Evolutionary conservation across 37 sponge, comb jelly and placozoan species (phyloP).

Genomic region (Axinella damicornis): DNA sequence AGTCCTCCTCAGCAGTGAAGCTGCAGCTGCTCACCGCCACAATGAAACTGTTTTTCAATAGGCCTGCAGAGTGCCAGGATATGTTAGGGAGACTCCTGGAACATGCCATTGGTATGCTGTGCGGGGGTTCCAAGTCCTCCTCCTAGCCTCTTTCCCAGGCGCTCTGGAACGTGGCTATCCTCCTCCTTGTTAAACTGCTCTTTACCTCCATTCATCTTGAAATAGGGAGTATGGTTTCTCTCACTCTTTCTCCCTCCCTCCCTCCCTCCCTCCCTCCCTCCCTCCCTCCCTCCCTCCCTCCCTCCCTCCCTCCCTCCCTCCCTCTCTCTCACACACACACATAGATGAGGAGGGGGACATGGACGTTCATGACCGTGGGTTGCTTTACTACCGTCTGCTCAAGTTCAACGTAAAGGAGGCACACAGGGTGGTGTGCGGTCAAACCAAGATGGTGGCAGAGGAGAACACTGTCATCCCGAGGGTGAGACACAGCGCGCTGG

Average conservation of each 20-base stretch:
- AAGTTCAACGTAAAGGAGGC: constrained; percentile 80
- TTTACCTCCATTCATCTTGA: no score
- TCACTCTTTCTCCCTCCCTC: no score
- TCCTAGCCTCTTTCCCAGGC: no score
- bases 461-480: constrained; percentile 72
- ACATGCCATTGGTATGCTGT: constrained; percentile 73
- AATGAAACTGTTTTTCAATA: constrained; percentile 97
- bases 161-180: no score
- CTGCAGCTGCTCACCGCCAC: constrained; percentile 88
- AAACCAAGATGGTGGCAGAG: constrained; percentile 39
- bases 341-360: constrained; percentile 93
- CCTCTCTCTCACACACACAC: constrained; percentile 4
- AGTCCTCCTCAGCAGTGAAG: constrained; percentile 79
- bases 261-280: no score
- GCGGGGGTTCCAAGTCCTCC: no score
- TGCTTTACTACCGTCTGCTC: constrained; percentile 94
- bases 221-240: no score
- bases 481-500: constrained; percentile 49
- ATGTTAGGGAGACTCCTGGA: constrained; percentile 91
- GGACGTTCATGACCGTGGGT: constrained; percentile 90
- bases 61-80: constrained; percentile 96
- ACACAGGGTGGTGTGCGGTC: constrained; percentile 71
- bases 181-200: no score
- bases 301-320: no score
- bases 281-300: no score